Percentiles rank a stretch among this genome's conserved stretches.
These are phyloP conservation scores for Crotalus helleri DNA, from an alignment of 2,113 vertebrate species.

Conservation along the genomic window DNA sequence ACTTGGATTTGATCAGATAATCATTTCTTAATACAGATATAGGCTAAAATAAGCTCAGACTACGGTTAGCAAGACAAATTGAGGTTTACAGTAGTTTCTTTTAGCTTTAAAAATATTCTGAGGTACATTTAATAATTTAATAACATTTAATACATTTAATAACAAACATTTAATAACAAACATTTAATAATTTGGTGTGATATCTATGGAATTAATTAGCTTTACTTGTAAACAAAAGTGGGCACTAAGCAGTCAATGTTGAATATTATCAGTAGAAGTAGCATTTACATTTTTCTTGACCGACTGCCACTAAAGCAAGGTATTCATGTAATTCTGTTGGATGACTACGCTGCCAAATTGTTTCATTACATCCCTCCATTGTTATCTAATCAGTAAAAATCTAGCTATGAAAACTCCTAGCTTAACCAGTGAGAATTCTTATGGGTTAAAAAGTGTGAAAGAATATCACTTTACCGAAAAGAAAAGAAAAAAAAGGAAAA, in stretches of 20 bases:
- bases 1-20: background rate
- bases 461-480: background rate
- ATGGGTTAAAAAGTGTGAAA: conserved; percentile 40
- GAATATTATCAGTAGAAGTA: conserved; percentile 15
- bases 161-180: too few relatives aligned
- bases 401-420: conserved; percentile 47
- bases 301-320: conserved; percentile 41
- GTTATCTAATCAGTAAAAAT: conserved; percentile 57
- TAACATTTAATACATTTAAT: too few relatives aligned
- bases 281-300: conserved; percentile 47
- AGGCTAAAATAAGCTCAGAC: background rate
- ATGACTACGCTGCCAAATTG: conserved; percentile 45
- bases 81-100: background rate
- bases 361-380: conserved; percentile 53
- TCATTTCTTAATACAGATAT: background rate
- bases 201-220: background rate
- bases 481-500: background rate
- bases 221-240: background rate
- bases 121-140: background rate
- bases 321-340: conserved; percentile 29
- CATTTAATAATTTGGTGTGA: background rate
- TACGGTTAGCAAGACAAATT: background rate
- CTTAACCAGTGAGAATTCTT: conserved; percentile 59
- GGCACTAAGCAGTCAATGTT: background rate
- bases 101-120: conserved; percentile 8